Conservation (phyloP, 2,797 vertebrate species). For the Peromyscus aztecus region DNA sequence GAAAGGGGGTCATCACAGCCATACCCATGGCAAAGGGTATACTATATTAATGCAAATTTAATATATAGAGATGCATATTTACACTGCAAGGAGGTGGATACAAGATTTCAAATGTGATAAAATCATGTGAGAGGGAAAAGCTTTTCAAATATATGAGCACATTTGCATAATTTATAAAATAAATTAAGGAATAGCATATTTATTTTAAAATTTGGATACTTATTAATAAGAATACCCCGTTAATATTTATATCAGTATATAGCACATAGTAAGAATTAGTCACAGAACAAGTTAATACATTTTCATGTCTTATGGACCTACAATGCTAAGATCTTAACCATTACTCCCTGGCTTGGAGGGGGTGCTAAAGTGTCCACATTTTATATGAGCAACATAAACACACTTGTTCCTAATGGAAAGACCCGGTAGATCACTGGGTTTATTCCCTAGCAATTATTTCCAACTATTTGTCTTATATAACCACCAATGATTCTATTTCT, state of each 20-base stretch:
- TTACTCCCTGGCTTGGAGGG: not conserved
- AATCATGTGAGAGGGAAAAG: not conserved
- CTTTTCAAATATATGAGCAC: not conserved
- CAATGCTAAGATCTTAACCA: not conserved
- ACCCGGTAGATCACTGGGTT: not conserved
- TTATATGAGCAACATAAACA: not conserved
- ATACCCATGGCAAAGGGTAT: not conserved
- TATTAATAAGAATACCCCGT: not conserved
- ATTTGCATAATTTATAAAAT: not conserved
- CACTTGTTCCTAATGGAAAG: not conserved
- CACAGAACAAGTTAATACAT: not conserved
- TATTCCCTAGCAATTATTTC: not conserved
- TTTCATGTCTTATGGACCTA: not conserved
- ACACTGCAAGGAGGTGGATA: not conserved
- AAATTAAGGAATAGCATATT: not conserved
- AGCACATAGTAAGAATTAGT: not conserved
- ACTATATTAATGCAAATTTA: not conserved
- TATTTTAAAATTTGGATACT: not conserved
- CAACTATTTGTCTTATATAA: not conserved
- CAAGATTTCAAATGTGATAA: not conserved
- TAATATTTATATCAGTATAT: not conserved
- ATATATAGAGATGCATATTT: not conserved
- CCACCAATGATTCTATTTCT: not conserved
- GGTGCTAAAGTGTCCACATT: not conserved
- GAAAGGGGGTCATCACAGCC: not conserved